These are phyloP conservation scores for Holocentrus rufus DNA, from an alignment of 2,797 vertebrate genomes.

Conservation along the genomic window DNA sequence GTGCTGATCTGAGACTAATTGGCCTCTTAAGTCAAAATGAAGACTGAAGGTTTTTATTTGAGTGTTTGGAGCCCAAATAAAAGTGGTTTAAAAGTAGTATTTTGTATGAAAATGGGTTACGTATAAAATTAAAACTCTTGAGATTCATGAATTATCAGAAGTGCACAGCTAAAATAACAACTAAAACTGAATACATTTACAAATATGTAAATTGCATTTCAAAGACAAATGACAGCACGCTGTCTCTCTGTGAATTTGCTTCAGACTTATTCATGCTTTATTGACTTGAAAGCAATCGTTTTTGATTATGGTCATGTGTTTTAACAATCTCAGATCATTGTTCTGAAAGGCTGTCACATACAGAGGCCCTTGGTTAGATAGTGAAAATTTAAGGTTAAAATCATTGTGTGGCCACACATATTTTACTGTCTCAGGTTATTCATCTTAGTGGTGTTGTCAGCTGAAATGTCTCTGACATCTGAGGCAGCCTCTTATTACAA, in stretches of 20 bases:
- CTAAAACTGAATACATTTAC: slow-evolving; percentile 35
- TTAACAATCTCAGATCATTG: slow-evolving; percentile 24
- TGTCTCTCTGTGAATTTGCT: neutral
- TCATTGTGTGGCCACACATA: neutral
- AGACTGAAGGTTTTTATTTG: slow-evolving; percentile 40
- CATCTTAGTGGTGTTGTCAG: slow-evolving; percentile 22
- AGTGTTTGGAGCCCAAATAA: slow-evolving; percentile 40
- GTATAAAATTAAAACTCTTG: slow-evolving; percentile 46
- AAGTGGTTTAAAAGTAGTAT: slow-evolving; percentile 21
- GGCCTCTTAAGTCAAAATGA: slow-evolving; percentile 62
- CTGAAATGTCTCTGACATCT: neutral
- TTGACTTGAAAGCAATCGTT: slow-evolving; percentile 51
- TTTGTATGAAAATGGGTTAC: slow-evolving; percentile 37
- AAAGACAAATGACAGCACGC: slow-evolving; percentile 17
- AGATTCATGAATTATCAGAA: slow-evolving; percentile 53
- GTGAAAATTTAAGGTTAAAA: slow-evolving; percentile 9
- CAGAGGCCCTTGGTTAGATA: slow-evolving; percentile 2
- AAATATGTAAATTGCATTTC: slow-evolving; percentile 28
- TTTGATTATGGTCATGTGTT: slow-evolving; percentile 16
- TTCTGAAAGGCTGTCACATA: slow-evolving; percentile 18
- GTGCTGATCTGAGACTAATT: slow-evolving; percentile 72
- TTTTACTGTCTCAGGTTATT: slow-evolving; percentile 32
- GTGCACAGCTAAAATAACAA: slow-evolving; percentile 38
- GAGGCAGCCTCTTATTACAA: neutral
- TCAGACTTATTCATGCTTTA: slow-evolving; percentile 34